Evolutionary conservation across 2,113 vertebrate genomes (phyloP), one percentile per base, ranked within the genome.

Genomic region (Tilapia sparmanii): DNA sequence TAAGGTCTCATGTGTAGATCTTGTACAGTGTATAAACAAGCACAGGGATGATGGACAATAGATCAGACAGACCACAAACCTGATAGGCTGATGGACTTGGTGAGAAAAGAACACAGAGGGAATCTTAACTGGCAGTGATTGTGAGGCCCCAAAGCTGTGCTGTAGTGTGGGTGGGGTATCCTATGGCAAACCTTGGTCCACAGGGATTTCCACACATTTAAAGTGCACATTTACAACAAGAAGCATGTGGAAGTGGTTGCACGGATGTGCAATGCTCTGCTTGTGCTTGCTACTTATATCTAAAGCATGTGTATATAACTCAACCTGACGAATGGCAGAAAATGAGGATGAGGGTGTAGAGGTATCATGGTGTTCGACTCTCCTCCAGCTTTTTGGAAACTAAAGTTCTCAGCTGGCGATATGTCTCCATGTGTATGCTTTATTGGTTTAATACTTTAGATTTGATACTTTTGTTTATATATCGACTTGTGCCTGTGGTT

Each of bases 221-320:
- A 89, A 91, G 89, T 83, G 55, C 85, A 89, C 55, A 89, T 91
- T 80, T 92, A 59, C 59, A 90, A 92, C 59, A 10, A 89, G 81
- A 92, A 92, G 50, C 92, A 93, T 86, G 92, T 95, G 94, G 87
- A 90, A 61, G 15, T 80, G 83, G 83, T 92, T 94, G 86, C 5
- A 42, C 82, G 9, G 83, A 87, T 86, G 80, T 86, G 85, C 68
- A 26, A 42, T 82, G 42, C 12, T 22, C 9, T 76, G 57, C 80
- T 66, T 22, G n/a, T 10, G 15, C 40, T 35, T 7, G 10, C 57
- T 53, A 38, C 47, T 24, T 33, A 57, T 84, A 79, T 89, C 84
- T 90, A 73, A 91, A 86, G 87, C 85, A 90, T 88, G n/a, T 45
- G 59, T 81, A 82, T 29, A 19, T 89, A 76, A 81, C 85, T 73